Evolutionary conservation across 2,797 vertebrate species (phyloP).

Genomic region (Platyrinchus mystaceus): DNA sequence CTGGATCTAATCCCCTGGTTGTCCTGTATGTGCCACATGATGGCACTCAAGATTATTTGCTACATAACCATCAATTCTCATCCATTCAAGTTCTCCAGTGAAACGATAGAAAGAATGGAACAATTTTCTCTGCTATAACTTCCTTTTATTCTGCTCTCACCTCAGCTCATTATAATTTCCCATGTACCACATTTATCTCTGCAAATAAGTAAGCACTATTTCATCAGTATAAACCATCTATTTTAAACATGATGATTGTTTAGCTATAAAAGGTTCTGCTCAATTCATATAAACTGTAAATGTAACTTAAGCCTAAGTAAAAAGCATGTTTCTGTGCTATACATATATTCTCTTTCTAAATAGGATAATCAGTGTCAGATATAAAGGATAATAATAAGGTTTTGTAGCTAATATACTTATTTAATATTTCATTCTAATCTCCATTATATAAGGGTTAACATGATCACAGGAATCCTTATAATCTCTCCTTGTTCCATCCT

Average conservation of each 20-base stretch:
- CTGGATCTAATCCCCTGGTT: neutral
- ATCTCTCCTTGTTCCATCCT: neutral
- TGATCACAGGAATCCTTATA: neutral
- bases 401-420: neutral
- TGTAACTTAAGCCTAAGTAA: neutral
- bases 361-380: neutral
- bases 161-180: neutral
- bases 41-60: neutral
- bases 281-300: neutral
- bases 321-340: neutral
- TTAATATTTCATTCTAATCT: neutral
- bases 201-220: neutral
- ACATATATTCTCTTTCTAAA: neutral
- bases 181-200: neutral
- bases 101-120: neutral
- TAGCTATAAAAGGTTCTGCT: neutral
- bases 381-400: neutral
- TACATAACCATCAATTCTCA: neutral
- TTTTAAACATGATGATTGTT: neutral
- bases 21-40: rapidly evolving
- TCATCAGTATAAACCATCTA: neutral
- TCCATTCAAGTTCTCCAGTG: neutral
- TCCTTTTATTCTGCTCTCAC: neutral
- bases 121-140: neutral
- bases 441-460: neutral